Evolutionary conservation across 2,888 invertebrate species (phyloP), one percentile per base, ranked within the genome.

Genomic region (Nephrotoma guestfalica): DNA sequence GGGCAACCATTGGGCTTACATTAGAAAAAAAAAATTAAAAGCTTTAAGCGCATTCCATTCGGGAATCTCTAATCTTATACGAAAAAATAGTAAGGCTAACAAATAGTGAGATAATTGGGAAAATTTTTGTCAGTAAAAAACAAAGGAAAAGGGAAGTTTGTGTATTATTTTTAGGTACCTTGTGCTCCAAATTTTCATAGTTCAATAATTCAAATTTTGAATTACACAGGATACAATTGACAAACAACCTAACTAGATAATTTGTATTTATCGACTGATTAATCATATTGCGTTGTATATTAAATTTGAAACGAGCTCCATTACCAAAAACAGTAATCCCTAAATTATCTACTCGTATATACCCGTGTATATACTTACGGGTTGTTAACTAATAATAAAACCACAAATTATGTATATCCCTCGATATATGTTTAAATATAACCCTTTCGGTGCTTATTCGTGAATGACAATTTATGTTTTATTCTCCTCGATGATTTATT

Each of bases 371-470:
- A 71, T 71, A 71, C 71, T 71, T 18, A 71, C 11, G 71, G 71
- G 30, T 71, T 71, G 71, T 71, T 71, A 84, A 84, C 42, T 15
- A 84, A 84, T 84, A 84, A 41, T 84, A 84, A 84, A 84, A 84
- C 84, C 84, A 84, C 84, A 84, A 84, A 84, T 84, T 84, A 71
- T 71, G 71, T 71, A 71, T 30, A 71, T 57, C 7, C 71, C 18
- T 71, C 30, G 30, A 71, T 71, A 71, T 71, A 7, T 71, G 6
- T 30, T 30, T 30, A 84, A 6, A 84, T 84, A 84, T 83, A 84
- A 84, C 84, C 84, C 84, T 84, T 84, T 84, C 42, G 84, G 84
- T 84, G 84, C 41, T 84, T 84, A 84, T 84, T 84, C 84, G 84
- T 84, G 84, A 41, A 84, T 71, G 84, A 84, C 84, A 84, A 84